Evolutionary conservation across 2,113 vertebrate species (phyloP), one percentile per base, ranked within the genome.

Genomic region (Poicephalus meyeri): DNA sequence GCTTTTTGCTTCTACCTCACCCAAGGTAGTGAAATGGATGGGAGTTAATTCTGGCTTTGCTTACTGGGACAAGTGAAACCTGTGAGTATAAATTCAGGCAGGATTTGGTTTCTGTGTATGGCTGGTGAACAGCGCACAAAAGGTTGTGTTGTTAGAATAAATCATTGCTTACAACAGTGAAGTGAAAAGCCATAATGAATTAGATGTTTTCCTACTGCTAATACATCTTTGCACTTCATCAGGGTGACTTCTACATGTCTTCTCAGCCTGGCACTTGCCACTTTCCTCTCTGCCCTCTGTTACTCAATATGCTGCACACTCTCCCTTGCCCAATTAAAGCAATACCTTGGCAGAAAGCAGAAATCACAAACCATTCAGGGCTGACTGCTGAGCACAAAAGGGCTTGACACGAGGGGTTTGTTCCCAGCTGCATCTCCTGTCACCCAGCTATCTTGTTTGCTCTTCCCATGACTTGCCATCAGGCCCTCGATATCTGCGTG

Each of bases 161-260:
- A 4, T 24, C 29, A 11, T 33, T 17, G 55, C 73, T 55, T 17
- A 17, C 5, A 4, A 1, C 1, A 4, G 58, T 12, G 9, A 74
- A 21, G 68, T 1, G 1, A 26, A 72, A 81, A 55, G 6, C 78
- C 41, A 0, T 13, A 3, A 0, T 1, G 33, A 6, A 0, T 6
- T 24, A 28, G 65, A 17, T 2, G 16, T 13, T 17, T 25, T 42
- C 73, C 41, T 80, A 33, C 72, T 65, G 29, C 20, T 10, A 10
- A 13, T 14, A 14, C 61, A 49, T 33, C 61, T 9, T 19, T 16
- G 19, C 61, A 31, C 25, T 55, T 6, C 2, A 14, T 65, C 71
- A 44, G n/a, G 84, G 80, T 35, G 84, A 63, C 60, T 12, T 64
- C 63, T 68, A 0, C 6, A 0, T 28, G 39, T 52, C 63, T 13